phyloP scores from a whole-genome alignment of 2,113 vertebrate species.

The Prolemur simus region DNA sequence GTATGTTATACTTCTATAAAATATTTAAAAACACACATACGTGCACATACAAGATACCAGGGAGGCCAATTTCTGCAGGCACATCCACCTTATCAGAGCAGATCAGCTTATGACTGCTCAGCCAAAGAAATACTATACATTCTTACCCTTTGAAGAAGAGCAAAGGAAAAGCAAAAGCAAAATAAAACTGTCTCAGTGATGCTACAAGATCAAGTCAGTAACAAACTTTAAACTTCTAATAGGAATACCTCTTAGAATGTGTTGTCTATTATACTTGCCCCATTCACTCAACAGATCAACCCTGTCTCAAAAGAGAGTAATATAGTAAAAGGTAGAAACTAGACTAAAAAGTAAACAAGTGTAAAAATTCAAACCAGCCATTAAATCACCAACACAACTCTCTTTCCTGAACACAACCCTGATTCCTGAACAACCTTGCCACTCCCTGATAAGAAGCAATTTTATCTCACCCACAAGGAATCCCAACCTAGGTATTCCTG shows the following conservation, averaged over 20 bases:
- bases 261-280: background rate
- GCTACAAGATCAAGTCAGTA: background rate
- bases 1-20: background rate
- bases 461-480: background rate
- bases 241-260: background rate
- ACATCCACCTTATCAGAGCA: background rate
- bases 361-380: conserved; percentile 3
- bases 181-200: background rate
- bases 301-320: background rate
- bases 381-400: background rate
- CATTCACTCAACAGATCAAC: background rate
- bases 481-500: background rate
- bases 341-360: background rate
- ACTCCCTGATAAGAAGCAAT: background rate
- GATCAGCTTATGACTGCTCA: background rate
- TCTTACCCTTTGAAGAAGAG: background rate
- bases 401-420: background rate
- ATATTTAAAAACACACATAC: background rate
- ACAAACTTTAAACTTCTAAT: background rate
- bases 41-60: background rate
- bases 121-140: background rate
- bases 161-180: background rate
- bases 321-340: background rate
- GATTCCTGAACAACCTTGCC: background rate
- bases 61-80: background rate